Conservation (phyloP, 2,113 vertebrate genomes). For the Acrocephalus arundinaceus region DNA sequence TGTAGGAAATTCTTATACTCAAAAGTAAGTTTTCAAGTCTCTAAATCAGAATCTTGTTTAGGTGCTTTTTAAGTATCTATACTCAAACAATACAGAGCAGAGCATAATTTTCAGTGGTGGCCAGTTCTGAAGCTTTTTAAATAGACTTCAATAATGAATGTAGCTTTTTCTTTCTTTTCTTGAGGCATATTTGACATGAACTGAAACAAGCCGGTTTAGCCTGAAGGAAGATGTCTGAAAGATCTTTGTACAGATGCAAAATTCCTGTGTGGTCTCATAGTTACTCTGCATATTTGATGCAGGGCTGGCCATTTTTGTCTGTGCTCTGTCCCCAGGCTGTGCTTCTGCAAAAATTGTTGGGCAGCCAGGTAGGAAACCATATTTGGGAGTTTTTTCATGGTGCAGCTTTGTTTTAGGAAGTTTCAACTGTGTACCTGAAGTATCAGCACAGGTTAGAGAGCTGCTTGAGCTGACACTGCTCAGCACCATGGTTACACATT, state of each 20-base stretch:
- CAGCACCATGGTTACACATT: background rate
- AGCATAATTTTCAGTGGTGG: background rate
- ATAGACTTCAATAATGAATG: background rate
- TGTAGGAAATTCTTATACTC: background rate
- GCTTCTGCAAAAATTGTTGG: background rate
- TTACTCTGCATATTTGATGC: rapidly evolving
- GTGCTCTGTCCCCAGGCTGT: background rate
- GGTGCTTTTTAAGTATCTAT: background rate
- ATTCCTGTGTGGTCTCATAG: background rate
- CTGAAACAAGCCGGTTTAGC: background rate
- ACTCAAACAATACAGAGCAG: background rate
- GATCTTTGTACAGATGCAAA: background rate
- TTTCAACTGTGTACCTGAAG: background rate
- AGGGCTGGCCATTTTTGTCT: background rate
- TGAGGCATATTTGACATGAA: background rate
- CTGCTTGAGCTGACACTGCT: background rate
- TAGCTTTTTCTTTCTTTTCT: background rate
- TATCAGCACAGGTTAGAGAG: background rate
- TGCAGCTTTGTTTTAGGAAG: background rate
- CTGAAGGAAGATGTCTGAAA: background rate
- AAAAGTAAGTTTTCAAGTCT: background rate
- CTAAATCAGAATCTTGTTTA: background rate
- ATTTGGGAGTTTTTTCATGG: background rate
- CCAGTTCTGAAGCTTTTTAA: background rate
- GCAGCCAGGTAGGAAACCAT: rapidly evolving